phyloP scores from a whole-genome alignment of 2,797 vertebrate genomes.

The Taenioides sp. region DNA sequence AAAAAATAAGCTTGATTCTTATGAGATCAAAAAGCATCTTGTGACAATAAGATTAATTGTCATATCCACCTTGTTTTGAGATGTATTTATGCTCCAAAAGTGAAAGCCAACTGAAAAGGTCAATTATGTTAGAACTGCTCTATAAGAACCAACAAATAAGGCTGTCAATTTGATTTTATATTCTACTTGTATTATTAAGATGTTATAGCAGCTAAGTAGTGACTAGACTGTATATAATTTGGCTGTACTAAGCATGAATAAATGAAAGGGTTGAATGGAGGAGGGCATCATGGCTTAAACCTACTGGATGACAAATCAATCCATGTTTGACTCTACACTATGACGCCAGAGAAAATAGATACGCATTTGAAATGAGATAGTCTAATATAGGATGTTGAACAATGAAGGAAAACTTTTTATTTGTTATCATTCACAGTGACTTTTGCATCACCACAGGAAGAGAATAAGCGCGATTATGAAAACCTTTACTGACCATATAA shows the following conservation, averaged over 20 bases:
- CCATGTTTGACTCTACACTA: not conserved
- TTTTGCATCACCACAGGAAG: conserved; percentile 54
- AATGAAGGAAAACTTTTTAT: conserved; percentile 25
- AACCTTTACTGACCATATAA: conserved; percentile 70
- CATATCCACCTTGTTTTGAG: conserved; percentile 28
- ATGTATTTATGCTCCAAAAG: conserved; percentile 5
- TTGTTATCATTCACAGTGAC: conserved; percentile 60
- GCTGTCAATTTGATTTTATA: not conserved
- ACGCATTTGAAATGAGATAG: not conserved
- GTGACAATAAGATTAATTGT: conserved; percentile 66
- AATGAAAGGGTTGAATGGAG: not conserved
- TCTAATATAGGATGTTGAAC: not conserved
- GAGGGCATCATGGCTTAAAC: not conserved
- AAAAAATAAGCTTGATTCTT: conserved; percentile 48
- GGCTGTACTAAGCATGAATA: too few relatives aligned
- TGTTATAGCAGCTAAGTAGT: too few relatives aligned
- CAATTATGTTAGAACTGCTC: conserved; percentile 20
- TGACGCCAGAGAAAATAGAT: not conserved
- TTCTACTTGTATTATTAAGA: too few relatives aligned
- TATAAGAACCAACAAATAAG: not conserved
- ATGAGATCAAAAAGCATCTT: conserved; percentile 50
- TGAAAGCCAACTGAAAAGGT: conserved; percentile 14
- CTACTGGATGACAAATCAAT: conserved; percentile 47
- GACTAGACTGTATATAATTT: too few relatives aligned
- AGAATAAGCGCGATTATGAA: conserved; percentile 59